These are phyloP conservation scores for Rhingia campestris DNA, from an alignment of 2,888 invertebrate species.

Conservation along the genomic window DNA sequence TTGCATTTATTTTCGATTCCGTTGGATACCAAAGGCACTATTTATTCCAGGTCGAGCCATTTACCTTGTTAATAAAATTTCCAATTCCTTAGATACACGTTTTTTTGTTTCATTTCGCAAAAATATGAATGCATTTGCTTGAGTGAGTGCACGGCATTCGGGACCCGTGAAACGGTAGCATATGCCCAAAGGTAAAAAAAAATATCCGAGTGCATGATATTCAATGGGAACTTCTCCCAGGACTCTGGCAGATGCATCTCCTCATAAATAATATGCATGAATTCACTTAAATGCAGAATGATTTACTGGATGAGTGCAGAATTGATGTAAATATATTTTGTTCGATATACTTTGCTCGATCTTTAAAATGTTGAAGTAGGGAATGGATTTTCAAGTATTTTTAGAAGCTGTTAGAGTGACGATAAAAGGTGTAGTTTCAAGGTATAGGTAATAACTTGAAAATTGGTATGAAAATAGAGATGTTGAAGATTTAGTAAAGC, in stretches of 20 bases:
- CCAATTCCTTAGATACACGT: constrained; percentile 55
- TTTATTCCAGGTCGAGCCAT: constrained; percentile 51
- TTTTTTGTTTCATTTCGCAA: not conserved
- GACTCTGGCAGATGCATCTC: constrained; percentile 59
- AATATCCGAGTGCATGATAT: constrained; percentile 38
- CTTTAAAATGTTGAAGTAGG: constrained; percentile 26
- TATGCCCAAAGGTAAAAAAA: constrained; percentile 43
- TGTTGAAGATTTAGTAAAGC: too few relatives aligned
- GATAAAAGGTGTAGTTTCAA: too few relatives aligned
- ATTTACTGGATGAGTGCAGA: constrained; percentile 70
- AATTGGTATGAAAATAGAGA: too few relatives aligned
- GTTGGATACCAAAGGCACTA: constrained; percentile 35
- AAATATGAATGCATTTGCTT: constrained; percentile 38
- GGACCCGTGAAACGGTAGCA: constrained; percentile 16
- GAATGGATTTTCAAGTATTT: constrained; percentile 13
- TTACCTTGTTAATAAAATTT: constrained; percentile 57
- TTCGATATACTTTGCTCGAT: constrained; percentile 1
- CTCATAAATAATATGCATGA: constrained; percentile 70
- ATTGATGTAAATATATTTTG: constrained; percentile 49
- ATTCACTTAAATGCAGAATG: constrained; percentile 69
- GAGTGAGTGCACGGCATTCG: constrained; percentile 43
- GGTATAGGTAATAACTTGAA: too few relatives aligned
- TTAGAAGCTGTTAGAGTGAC: constrained; percentile 12
- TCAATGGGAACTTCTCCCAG: constrained; percentile 28
- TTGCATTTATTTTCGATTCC: constrained; percentile 27